Percentiles rank a stretch among this genome's conserved stretches.
These are phyloP conservation scores for Crioceris asparagi DNA, from an alignment of 2,888 invertebrate species.

Conservation along the genomic window DNA sequence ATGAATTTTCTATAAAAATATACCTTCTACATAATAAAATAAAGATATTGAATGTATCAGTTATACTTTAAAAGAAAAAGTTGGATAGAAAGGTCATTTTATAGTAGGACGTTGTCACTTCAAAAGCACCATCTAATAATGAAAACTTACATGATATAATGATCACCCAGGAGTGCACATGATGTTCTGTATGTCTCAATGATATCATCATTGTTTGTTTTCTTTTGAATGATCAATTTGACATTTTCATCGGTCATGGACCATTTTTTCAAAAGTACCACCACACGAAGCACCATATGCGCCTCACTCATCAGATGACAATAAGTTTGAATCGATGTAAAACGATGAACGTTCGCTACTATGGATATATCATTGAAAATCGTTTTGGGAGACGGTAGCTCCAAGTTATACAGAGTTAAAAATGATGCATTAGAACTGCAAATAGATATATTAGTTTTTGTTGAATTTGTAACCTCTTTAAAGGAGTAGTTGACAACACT, in stretches of 20 bases:
- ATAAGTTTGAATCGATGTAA: slow-evolving; percentile 55
- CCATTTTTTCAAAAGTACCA: slow-evolving; percentile 36
- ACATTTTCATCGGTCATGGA: slow-evolving; percentile 31
- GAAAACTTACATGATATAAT: slow-evolving; percentile 40
- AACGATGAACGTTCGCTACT: slow-evolving; percentile 52
- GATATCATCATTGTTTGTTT: slow-evolving; percentile 35
- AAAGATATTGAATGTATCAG: no score
- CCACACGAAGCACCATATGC: slow-evolving; percentile 52
- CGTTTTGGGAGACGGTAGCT: slow-evolving; percentile 50
- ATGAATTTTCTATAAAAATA: no score
- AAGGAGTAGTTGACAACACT: no score
- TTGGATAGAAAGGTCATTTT: no score
- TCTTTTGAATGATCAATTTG: slow-evolving; percentile 23
- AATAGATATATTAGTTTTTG: no score
- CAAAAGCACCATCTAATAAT: no score
- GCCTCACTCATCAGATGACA: slow-evolving; percentile 63
- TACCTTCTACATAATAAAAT: no score
- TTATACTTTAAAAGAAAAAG: no score
- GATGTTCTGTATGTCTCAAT: slow-evolving; percentile 40
- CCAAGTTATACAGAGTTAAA: slow-evolving; percentile 66
- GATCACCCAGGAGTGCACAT: slow-evolving; percentile 47
- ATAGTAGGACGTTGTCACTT: no score
- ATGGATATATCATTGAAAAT: slow-evolving; percentile 60
- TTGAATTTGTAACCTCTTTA: no score
- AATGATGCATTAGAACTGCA: slow-evolving; percentile 35